Conservation (phyloP, 2,797 vertebrate genomes). For the Pogoniulus pusillus region DNA sequence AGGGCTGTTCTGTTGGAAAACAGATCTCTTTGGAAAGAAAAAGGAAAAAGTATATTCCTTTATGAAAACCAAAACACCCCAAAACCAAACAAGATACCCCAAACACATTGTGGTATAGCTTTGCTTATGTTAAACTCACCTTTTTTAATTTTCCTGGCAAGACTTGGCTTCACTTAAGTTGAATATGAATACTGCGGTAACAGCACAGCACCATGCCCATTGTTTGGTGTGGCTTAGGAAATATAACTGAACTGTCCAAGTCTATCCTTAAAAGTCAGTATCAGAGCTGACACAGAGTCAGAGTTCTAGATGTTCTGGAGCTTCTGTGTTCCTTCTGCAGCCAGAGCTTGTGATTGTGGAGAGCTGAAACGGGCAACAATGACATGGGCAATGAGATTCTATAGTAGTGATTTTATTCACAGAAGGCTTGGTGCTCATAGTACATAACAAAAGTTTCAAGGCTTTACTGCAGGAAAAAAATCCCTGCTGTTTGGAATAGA, state of each 20-base stretch:
- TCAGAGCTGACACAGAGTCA: not conserved
- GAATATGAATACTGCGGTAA: not conserved
- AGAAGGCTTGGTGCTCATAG: not conserved
- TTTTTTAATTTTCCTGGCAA: not conserved
- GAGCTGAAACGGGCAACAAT: not conserved
- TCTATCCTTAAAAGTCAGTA: not conserved
- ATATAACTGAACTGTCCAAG: not conserved
- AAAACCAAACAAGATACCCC: too few relatives aligned
- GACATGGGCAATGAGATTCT: not conserved
- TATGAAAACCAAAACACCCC: not conserved
- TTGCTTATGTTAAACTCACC: not conserved
- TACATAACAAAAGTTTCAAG: not conserved
- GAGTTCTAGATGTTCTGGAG: not conserved
- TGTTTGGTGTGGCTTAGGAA: not conserved
- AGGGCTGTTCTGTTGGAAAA: not conserved
- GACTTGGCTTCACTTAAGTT: not conserved
- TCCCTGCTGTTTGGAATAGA: not conserved
- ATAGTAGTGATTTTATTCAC: not conserved
- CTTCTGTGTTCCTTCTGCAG: rapidly evolving
- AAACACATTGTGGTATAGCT: rapidly evolving
- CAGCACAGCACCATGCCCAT: rapidly evolving
- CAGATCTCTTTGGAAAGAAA: not conserved
- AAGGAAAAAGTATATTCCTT: not conserved
- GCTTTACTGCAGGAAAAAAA: not conserved
- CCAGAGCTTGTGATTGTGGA: not conserved